Base-by-base conservation (phyloP, 2,888 invertebrate genomes). In the Pherbina coryleti region DNA sequence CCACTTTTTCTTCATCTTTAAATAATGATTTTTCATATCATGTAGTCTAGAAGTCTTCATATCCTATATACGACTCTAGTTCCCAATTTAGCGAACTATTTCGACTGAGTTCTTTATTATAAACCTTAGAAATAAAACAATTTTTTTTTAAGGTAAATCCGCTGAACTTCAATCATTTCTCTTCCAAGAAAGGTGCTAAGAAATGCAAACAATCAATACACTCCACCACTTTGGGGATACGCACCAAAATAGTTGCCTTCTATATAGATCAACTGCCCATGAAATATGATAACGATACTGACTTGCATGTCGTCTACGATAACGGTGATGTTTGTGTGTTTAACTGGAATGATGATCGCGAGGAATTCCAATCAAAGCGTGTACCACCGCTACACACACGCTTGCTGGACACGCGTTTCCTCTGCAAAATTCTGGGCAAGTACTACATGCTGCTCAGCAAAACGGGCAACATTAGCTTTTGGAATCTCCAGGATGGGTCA, bases 291-390 rank as follows among this genome's bases (percentile, higher is more conserved):
- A 53, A 62, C 1, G 73, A 51, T 0, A 79, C 82, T 11, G 81
- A 85, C 31, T 74, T 89, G 22, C 85, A 87, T 82, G 82, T 88
- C 17, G 88, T 84, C 9, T 84, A 85, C 53, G 81, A 70, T 3
- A 85, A 86, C 57, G 89, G 89, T 7, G 84, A 86, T 62, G 83
- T 89, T 19, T 83, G 81, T 62, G 83, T 87, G 37, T 85, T 84
- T 31, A 79, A 86, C 60, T 89, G 89, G 90, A 79, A 84, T 62
- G 64, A 77, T 3, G 5, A 69, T 0, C 71, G 76, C 5, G 81
- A 84, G 64, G 79, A 79, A 53, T 89, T 89, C 44, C 79, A 82
- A 28, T 28, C 76, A 1, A 84, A 83, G 22, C 53, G 79, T 8
- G 82, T 82, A 0, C 84, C 85, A 0, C 78, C 79, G 9, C 71